Evolutionary conservation across 2,797 vertebrate species (phyloP).

Genomic region (Siniperca obscura): DNA sequence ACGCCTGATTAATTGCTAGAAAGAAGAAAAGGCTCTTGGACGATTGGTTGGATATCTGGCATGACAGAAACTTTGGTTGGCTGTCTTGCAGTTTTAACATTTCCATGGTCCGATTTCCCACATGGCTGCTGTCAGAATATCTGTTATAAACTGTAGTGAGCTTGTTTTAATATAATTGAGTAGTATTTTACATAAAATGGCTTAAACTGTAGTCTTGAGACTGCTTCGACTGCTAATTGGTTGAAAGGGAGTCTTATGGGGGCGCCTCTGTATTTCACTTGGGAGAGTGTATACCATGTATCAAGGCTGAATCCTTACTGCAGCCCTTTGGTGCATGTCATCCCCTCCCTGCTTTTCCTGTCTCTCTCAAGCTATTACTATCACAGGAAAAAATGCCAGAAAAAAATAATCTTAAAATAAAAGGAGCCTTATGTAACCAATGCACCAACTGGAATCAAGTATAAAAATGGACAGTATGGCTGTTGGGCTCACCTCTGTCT

Average conservation of each 20-base stretch:
- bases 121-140: not conserved
- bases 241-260: too few relatives aligned
- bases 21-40: not conserved
- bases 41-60: not conserved
- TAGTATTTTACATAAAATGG: not conserved
- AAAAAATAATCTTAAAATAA: not conserved
- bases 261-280: too few relatives aligned
- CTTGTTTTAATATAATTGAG: not conserved
- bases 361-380: too few relatives aligned
- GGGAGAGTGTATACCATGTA: too few relatives aligned
- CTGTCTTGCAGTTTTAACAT: not conserved
- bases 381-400: too few relatives aligned
- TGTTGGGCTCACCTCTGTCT: constrained; percentile 89
- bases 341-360: too few relatives aligned
- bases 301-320: too few relatives aligned
- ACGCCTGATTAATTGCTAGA: too few relatives aligned
- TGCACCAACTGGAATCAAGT: not conserved
- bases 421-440: not conserved
- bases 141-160: not conserved
- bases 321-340: too few relatives aligned
- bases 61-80: not conserved
- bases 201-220: not conserved
- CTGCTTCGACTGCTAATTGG: not conserved
- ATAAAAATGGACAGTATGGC: not conserved
- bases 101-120: not conserved